These are phyloP conservation scores for Podilymbus podiceps DNA, from an alignment of 2,113 vertebrate species.

Conservation along the genomic window DNA sequence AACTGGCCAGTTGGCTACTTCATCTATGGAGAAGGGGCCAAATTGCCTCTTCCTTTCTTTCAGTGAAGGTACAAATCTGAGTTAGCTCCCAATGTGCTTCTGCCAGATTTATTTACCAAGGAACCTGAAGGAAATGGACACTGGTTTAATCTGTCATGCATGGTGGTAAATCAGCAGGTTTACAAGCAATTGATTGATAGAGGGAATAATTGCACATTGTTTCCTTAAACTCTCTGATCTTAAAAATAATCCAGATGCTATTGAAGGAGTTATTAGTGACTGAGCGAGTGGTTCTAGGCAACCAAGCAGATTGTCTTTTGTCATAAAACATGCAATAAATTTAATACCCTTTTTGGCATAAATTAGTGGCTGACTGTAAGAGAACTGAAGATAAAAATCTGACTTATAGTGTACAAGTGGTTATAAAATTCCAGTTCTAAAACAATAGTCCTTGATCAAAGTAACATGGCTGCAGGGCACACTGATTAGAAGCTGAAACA, in stretches of 20 bases:
- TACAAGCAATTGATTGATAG: background rate
- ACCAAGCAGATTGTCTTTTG: background rate
- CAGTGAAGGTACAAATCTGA: background rate
- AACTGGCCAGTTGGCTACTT: slow-evolving; percentile 32
- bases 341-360: background rate
- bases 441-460: slow-evolving; percentile 26
- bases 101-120: background rate
- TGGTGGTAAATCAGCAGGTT: background rate
- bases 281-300: background rate
- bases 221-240: slow-evolving; percentile 1
- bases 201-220: background rate
- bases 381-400: slow-evolving; percentile 20
- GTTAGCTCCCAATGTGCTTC: background rate
- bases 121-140: background rate
- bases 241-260: background rate
- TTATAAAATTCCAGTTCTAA: background rate
- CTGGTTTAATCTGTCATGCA: background rate
- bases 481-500: background rate
- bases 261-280: background rate
- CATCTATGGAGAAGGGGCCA: background rate
- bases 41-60: background rate
- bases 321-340: background rate
- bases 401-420: background rate
- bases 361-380: background rate
- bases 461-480: background rate